Base-by-base conservation (phyloP, 2,113 vertebrate genomes). In the Gracilinanus agilis region DNA sequence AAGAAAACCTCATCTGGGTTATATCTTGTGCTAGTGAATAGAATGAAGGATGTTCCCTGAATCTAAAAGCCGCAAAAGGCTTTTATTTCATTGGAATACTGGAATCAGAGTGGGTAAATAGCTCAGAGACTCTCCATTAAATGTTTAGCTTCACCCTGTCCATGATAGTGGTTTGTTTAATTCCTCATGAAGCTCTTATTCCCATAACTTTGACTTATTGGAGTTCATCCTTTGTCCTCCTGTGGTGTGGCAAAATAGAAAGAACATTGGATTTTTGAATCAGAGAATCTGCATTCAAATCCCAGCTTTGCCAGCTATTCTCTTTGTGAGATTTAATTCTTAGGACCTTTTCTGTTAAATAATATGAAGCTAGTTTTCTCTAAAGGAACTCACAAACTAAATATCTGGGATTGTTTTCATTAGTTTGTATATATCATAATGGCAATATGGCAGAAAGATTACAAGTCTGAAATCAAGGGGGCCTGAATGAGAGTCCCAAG, bases 21-120 rank as follows among this genome's bases (percentile, higher is more conserved):
- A 93, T 90, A 94, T 92, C 93, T 92, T 96, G 53, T 92, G 92
- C 24, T 92, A 90, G 34, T 90, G 24, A 96, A 95, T 96, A 91
- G 83, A 95, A 96, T 95, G 90, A 93, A 67, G 44, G 40, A 90
- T 54, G n/a, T 93, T 49, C 53, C 91, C 95, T 44, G 24, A 95
- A 90, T 29, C 95, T 92, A 19, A 95, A 94, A 93, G 2, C 2
- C n/a, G 23, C 9, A 83, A 83, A 83, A 40, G 2, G 6, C 24
- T 16, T 83, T 83, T 83, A 16, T 83, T 83, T 40, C n/a, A 83
- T 9, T 83, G 67, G 67, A 83, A 40, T 83, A 16, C 21, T 83
- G 67, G 67, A 21, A 40, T 40, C 24, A 5, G 34, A 83, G n/a
- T n/a, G n/a, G 2, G 19, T 40, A 83, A 83, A 83, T 21, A 83